Base-by-base conservation (phyloP, 2,888 invertebrate genomes). In the Eustalomyia histrio region DNA sequence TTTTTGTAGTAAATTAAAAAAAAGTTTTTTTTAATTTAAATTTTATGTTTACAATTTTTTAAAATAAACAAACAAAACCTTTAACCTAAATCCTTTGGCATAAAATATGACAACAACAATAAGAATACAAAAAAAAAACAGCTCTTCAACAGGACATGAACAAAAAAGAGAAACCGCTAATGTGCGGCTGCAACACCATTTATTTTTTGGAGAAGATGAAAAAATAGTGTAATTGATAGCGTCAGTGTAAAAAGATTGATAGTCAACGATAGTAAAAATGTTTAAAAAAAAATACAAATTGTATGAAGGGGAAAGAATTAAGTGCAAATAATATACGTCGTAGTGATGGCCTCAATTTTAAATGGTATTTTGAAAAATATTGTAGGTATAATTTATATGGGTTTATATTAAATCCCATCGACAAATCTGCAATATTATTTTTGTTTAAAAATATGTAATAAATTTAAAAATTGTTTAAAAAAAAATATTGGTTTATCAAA, bases 181-280 rank as follows among this genome's bases (percentile, higher is more conserved):
- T 53, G 21, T 65, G 52, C 55, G 67, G 39, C 67, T 67, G 67
- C 53, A 52, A 52, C 52, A 52, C 52, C 35, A 65, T 52, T 35
- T 35, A 52, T 53, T 52, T 3, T 52, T 6, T 29, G 29, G 29
- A 29, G 29, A 29, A 29, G 29, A 29, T 29, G 29, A 29, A 29
- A n/a, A 29, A 3, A 29, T 29, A 65, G 35, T 53, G 65, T 21
- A 65, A 52, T 65, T 65, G 65, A 65, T 65, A 65, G 65, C 35
- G 65, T 65, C 65, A 65, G 52, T 52, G 33, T 14, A 17, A 52
- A 52, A 53, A 65, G 65, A 65, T 65, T 65, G 53, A 35, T 65
- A 53, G 52, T 52, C 35, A 35, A 53, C 29, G 65, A 53, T 65
- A 65, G 65, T 53, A n/a, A 65, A 64, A 17, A 35, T 17, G 52